A percentile compares a stretch with the other conserved stretches of the same genome.
phyloP scores from a whole-genome alignment of 2,113 vertebrate species.

The Ceyx melanurus region DNA sequence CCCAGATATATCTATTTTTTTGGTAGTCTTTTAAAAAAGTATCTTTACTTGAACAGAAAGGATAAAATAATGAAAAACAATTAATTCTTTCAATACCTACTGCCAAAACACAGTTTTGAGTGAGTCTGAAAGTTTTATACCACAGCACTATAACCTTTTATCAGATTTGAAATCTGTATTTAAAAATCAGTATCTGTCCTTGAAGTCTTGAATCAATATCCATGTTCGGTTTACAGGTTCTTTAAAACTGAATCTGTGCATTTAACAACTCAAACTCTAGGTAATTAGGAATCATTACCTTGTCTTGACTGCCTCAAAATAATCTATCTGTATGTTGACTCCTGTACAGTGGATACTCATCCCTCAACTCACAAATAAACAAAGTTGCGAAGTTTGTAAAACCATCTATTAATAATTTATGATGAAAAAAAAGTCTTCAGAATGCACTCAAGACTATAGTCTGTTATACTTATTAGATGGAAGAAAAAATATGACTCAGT shows the following conservation, averaged over 20 bases:
- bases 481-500: background rate
- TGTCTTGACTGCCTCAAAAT: background rate
- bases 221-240: background rate
- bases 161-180: background rate
- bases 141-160: background rate
- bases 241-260: background rate
- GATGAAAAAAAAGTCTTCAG: background rate
- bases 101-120: background rate
- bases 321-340: background rate
- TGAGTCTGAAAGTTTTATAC: background rate
- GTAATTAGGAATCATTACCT: background rate
- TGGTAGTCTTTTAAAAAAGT: background rate
- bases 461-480: background rate
- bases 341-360: background rate
- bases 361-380: background rate
- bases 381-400: background rate
- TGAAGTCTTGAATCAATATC: background rate
- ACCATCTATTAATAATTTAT: background rate
- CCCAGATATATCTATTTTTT: background rate
- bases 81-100: background rate
- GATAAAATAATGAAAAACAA: background rate
- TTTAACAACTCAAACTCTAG: conserved; percentile 7
- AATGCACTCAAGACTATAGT: background rate
- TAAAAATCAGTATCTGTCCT: background rate
- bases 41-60: background rate